Percentiles rank a stretch among this genome's conserved stretches.
These are phyloP conservation scores for Acanthoscelides obtectus DNA, from an alignment of 2,888 invertebrate species.

Conservation along the genomic window DNA sequence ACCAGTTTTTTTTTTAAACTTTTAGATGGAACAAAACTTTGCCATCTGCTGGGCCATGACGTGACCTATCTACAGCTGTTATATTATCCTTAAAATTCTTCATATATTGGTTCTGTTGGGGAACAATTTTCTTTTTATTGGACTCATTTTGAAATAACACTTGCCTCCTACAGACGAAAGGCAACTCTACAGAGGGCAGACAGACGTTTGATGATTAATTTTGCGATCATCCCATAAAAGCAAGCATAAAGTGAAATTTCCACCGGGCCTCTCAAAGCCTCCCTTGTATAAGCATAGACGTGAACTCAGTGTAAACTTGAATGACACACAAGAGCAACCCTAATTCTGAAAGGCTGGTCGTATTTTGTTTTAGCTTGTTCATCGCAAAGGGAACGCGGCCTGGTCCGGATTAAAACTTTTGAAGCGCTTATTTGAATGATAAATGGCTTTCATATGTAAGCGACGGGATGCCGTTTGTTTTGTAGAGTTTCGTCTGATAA, in stretches of 20 bases:
- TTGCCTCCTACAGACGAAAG: too few relatives aligned
- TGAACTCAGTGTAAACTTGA: background rate
- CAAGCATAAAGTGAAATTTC: background rate
- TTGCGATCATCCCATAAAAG: background rate
- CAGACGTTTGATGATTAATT: too few relatives aligned
- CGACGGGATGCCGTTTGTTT: background rate
- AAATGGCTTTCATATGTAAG: background rate
- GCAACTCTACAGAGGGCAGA: too few relatives aligned
- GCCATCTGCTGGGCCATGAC: too few relatives aligned
- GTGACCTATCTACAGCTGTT: too few relatives aligned
- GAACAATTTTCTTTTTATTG: too few relatives aligned
- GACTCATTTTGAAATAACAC: too few relatives aligned
- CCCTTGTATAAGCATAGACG: background rate
- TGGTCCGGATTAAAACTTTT: background rate
- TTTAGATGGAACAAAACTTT: too few relatives aligned
- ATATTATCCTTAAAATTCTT: too few relatives aligned
- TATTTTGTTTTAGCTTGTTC: background rate
- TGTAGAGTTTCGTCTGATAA: background rate
- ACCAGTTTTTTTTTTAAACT: too few relatives aligned
- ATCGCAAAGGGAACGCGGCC: background rate
- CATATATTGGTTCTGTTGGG: too few relatives aligned
- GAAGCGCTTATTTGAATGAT: background rate
- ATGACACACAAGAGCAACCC: background rate
- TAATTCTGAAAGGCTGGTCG: background rate
- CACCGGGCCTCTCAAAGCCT: background rate